Percentiles rank a stretch among this genome's conserved stretches.
These are phyloP conservation scores for Diarsia dahlii DNA, from an alignment of 2,888 invertebrate species.

Conservation along the genomic window DNA sequence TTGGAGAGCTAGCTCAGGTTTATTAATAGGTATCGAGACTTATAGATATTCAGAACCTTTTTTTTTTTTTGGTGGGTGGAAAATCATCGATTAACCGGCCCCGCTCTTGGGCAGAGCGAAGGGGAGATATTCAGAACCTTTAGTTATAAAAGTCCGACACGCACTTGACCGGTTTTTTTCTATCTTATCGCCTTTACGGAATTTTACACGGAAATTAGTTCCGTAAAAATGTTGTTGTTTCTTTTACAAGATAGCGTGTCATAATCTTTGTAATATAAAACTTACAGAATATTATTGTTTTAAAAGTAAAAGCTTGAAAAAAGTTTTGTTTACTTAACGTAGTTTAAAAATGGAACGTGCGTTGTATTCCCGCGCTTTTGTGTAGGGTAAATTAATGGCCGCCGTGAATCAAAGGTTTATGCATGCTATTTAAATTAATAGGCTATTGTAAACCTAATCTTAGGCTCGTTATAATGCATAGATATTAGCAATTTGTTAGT, in stretches of 20 bases:
- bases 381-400: slow-evolving; percentile 33
- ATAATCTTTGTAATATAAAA: slow-evolving; percentile 3
- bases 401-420: slow-evolving; percentile 14
- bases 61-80: too few relatives aligned
- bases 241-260: slow-evolving; percentile 15
- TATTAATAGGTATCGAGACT: too few relatives aligned
- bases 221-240: slow-evolving; percentile 29
- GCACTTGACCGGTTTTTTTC: slow-evolving; percentile 17
- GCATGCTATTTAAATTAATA: slow-evolving; percentile 32
- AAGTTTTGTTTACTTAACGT: slow-evolving; percentile 23
- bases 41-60: neutral
- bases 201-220: slow-evolving; percentile 49
- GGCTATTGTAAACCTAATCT: slow-evolving; percentile 46
- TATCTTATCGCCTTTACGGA: slow-evolving; percentile 58
- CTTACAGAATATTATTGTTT: neutral
- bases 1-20: neutral
- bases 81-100: too few relatives aligned
- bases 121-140: neutral
- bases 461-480: slow-evolving; percentile 23
- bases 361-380: slow-evolving; percentile 9
- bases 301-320: slow-evolving; percentile 38
- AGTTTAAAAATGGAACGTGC: slow-evolving; percentile 43
- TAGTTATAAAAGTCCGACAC: neutral
- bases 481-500: slow-evolving; percentile 44
- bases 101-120: too few relatives aligned